phyloP scores from a whole-genome alignment of 2,797 vertebrate species.

The Lepidocolaptes lacrymiger region DNA sequence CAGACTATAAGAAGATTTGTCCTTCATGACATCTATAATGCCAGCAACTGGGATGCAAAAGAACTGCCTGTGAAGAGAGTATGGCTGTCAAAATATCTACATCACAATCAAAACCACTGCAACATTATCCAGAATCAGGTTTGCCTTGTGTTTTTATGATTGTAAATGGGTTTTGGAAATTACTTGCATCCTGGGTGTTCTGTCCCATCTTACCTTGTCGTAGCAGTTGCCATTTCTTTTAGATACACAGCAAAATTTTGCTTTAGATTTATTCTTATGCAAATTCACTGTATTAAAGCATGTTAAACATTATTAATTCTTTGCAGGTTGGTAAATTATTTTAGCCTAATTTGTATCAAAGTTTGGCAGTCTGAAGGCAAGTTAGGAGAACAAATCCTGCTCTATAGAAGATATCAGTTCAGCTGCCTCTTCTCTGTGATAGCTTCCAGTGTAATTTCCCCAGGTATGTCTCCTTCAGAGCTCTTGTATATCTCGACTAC shows the following conservation, averaged over 20 bases:
- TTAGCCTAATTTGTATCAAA: neutral
- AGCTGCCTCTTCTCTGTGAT: neutral
- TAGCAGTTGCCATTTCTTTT: neutral
- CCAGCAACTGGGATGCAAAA: neutral
- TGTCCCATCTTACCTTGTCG: neutral
- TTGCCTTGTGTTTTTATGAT: neutral
- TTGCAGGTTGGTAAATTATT: neutral
- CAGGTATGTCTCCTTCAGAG: neutral
- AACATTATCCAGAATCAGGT: neutral
- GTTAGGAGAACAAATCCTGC: neutral
- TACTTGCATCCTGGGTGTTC: neutral
- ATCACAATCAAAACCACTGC: neutral
- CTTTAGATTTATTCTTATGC: neutral
- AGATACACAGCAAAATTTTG: neutral
- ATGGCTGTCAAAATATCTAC: neutral
- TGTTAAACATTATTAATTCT: neutral
- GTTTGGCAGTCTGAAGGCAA: neutral
- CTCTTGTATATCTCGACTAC: rapidly evolving
- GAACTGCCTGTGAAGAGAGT: neutral
- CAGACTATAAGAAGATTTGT: neutral
- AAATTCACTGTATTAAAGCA: neutral
- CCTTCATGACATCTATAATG: neutral
- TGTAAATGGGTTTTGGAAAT: neutral
- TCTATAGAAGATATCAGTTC: neutral
- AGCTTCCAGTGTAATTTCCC: neutral